Evolutionary conservation across 1,140 invertebrate genomes (phyloP).

Genomic region (Drosophila tsacasi): DNA sequence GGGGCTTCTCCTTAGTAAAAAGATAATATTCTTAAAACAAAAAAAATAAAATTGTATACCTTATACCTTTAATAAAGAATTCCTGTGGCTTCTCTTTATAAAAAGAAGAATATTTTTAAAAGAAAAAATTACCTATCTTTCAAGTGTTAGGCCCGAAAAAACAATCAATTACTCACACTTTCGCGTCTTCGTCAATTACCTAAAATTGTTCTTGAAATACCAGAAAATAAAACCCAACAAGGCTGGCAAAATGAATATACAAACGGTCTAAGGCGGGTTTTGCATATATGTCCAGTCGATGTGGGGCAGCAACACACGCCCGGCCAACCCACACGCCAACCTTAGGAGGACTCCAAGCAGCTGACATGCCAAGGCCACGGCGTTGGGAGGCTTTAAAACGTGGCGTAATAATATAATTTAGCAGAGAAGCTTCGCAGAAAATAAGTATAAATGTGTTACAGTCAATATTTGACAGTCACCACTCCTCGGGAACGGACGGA

Average conservation of each 20-base stretch:
- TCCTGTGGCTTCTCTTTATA: no score
- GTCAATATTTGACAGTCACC: conserved; percentile 56
- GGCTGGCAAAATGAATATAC: background rate
- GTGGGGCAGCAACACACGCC: background rate
- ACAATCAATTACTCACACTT: conserved; percentile 69
- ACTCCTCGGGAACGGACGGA: conserved; percentile 7
- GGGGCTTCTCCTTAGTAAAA: no score
- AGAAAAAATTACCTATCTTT: background rate
- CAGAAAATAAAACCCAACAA: conserved; percentile 18
- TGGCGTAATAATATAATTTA: conserved; percentile 39
- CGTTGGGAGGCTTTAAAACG: conserved; percentile 6
- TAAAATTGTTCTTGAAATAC: conserved; percentile 45
- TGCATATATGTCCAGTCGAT: conserved; percentile 30
- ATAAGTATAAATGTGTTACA: conserved; percentile 27
- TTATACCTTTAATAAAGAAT: no score
- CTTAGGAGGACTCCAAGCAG: conserved; percentile 7
- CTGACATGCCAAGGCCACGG: conserved; percentile 60
- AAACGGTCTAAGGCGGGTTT: conserved; percentile 5
- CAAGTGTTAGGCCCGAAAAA: background rate
- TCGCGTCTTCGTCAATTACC: conserved; percentile 42
- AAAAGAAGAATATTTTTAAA: no score
- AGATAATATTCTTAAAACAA: background rate
- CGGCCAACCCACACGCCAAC: background rate
- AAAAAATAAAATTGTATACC: no score
- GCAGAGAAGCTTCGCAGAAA: conserved; percentile 9